Percentiles rank a stretch among this genome's conserved stretches.
These are phyloP conservation scores for Podocnemis expansa DNA, from an alignment of 2,113 vertebrate genomes.

Conservation along the genomic window DNA sequence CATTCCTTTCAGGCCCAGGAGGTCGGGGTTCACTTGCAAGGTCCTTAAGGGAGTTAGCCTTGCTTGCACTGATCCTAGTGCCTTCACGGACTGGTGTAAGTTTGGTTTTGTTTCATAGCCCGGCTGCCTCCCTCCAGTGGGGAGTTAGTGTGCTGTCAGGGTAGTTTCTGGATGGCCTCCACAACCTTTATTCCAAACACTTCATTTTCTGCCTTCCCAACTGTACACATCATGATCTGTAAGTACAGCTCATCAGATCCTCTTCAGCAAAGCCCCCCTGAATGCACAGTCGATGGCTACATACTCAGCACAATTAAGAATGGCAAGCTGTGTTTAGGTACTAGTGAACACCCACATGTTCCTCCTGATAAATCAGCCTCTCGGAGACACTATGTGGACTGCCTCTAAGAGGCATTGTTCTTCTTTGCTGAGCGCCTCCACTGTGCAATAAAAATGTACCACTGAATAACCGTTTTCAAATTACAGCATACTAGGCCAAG, in stretches of 20 bases:
- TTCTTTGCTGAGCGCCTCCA: slow-evolving; percentile 13
- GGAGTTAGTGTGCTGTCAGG: not conserved
- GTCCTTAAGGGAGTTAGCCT: not conserved
- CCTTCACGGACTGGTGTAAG: not conserved
- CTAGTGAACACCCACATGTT: slow-evolving; percentile 20
- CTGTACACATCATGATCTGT: slow-evolving; percentile 29
- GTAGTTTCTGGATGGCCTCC: not conserved
- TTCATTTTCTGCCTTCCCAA: not conserved
- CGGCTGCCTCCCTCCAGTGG: not conserved
- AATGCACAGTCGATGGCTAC: not conserved
- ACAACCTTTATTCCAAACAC: not conserved
- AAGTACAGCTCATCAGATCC: not conserved
- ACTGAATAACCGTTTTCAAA: not conserved
- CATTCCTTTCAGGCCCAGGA: not conserved
- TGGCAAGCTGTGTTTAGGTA: not conserved
- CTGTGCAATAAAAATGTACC: not conserved
- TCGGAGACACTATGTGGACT: not conserved
- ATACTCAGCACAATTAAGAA: not conserved
- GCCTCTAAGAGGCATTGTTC: not conserved
- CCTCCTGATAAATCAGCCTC: not conserved
- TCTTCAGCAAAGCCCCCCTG: slow-evolving; percentile 48
- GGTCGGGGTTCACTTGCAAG: not conserved
- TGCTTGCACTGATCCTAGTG: not conserved
- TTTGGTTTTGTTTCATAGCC: not conserved
- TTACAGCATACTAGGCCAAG: not conserved